Evolutionary conservation across 2,888 invertebrate species (phyloP).

Genomic region (Pegoplata infirma): DNA sequence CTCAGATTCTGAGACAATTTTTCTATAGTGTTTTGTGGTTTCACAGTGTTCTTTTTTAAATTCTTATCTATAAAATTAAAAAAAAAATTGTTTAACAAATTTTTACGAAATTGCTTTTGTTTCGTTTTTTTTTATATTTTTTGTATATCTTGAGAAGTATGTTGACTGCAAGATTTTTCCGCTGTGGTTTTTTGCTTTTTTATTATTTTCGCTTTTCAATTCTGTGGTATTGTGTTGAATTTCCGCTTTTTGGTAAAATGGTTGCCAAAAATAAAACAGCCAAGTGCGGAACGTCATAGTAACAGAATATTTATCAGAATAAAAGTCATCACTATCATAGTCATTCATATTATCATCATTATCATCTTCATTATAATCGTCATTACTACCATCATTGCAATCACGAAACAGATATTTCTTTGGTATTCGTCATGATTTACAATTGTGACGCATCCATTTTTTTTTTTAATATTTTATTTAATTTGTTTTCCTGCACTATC

Average conservation of each 20-base stretch:
- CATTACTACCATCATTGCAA: conserved; percentile 1
- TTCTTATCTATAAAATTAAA: background rate
- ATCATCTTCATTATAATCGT: conserved; percentile 14
- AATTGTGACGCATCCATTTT: conserved; percentile 28
- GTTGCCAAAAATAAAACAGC: conserved; percentile 36
- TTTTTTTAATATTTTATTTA: conserved; percentile 7
- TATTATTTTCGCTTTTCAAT: conserved; percentile 15
- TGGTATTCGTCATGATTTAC: conserved; percentile 26
- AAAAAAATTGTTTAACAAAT: conserved; percentile 5
- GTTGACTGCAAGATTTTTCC: conserved; percentile 25
- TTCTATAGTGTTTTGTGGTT: no score
- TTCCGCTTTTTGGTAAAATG: conserved; percentile 33
- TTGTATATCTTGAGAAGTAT: background rate
- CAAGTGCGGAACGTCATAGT: conserved; percentile 28
- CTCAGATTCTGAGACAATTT: no score
- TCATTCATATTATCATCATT: conserved; percentile 1
- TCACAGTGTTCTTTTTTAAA: background rate
- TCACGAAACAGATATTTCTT: background rate
- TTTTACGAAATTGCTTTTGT: background rate
- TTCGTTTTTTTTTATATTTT: background rate
- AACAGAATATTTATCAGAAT: conserved; percentile 23
- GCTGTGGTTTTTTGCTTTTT: conserved; percentile 5
- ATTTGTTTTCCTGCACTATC: conserved; percentile 52
- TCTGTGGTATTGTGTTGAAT: conserved; percentile 22
- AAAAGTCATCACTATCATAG: conserved; percentile 6